A percentile compares a stretch with the other conserved stretches of the same genome.
Conservation (phyloP, 2,888 invertebrate species). For the Temnothorax rugatulus region DNA sequence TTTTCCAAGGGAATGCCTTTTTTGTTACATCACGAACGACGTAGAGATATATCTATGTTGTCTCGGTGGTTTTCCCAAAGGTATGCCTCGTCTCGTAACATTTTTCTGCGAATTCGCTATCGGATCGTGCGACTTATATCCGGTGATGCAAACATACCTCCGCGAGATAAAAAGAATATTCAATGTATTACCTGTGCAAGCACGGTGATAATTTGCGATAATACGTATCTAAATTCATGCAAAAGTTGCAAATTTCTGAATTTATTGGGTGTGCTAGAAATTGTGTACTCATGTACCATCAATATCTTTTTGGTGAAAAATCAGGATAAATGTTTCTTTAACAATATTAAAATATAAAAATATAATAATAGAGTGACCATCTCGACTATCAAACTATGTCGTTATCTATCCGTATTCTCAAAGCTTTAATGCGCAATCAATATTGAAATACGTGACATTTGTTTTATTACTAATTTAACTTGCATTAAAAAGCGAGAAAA, state of each 20-base stretch:
- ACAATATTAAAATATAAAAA: not conserved
- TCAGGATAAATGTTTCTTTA: not conserved
- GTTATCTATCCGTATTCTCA: not conserved
- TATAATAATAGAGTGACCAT: not conserved
- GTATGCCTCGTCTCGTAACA: not conserved
- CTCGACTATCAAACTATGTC: not conserved
- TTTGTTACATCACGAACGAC: constrained; percentile 26
- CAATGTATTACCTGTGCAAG: not conserved
- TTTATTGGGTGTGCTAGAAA: not conserved
- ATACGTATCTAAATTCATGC: constrained; percentile 9
- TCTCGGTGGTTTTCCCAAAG: constrained; percentile 5
- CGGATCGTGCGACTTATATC: not conserved
- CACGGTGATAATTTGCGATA: constrained; percentile 13
- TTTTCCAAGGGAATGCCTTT: constrained; percentile 8
- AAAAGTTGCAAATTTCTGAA: not conserved
- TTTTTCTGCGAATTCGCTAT: constrained; percentile 33
- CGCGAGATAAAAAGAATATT: constrained; percentile 20
- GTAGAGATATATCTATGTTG: not conserved
- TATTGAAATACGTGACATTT: not conserved
- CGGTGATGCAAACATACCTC: not conserved
- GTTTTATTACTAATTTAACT: not conserved
- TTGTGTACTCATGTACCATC: not conserved
- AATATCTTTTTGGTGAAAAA: not conserved
- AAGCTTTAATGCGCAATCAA: not conserved
- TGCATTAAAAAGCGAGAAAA: not conserved